Conservation (phyloP, 2,888 invertebrate genomes). For the Agrochola lota region DNA sequence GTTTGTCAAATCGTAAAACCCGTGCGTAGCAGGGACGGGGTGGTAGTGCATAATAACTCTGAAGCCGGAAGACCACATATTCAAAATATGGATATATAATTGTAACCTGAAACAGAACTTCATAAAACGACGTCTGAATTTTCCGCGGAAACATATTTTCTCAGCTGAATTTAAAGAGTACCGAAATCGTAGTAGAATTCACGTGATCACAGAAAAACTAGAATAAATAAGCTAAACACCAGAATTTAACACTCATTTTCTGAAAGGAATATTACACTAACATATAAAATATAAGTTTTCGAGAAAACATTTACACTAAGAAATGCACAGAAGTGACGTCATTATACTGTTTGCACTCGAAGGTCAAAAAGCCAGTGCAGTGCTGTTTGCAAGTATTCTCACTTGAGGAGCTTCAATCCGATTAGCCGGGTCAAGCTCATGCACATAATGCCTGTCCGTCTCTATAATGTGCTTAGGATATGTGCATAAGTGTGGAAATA, state of each 20-base stretch:
- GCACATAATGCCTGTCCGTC: constrained; percentile 46
- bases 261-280: constrained; percentile 2
- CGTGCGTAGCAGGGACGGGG: too few relatives aligned
- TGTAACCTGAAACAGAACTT: constrained; percentile 7
- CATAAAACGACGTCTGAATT: constrained; percentile 8
- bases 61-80: too few relatives aligned
- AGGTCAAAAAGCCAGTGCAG: constrained; percentile 69
- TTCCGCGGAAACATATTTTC: constrained; percentile 1
- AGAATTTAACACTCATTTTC: background rate
- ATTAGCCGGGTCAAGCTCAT: constrained; percentile 76
- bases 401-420: constrained; percentile 75
- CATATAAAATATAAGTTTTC: background rate
- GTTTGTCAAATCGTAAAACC: too few relatives aligned
- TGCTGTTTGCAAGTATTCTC: constrained; percentile 60
- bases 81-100: background rate
- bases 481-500: constrained; percentile 31
- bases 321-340: constrained; percentile 16
- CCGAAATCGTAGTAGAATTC: background rate
- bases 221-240: background rate
- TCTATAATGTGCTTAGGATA: constrained; percentile 34
- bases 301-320: background rate
- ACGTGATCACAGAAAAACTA: constrained; percentile 17
- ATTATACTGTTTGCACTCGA: constrained; percentile 60
- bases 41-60: too few relatives aligned
- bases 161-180: background rate